These are phyloP conservation scores for Yasuhikotakia modesta DNA, from an alignment of 2,797 vertebrate species.

Conservation along the genomic window DNA sequence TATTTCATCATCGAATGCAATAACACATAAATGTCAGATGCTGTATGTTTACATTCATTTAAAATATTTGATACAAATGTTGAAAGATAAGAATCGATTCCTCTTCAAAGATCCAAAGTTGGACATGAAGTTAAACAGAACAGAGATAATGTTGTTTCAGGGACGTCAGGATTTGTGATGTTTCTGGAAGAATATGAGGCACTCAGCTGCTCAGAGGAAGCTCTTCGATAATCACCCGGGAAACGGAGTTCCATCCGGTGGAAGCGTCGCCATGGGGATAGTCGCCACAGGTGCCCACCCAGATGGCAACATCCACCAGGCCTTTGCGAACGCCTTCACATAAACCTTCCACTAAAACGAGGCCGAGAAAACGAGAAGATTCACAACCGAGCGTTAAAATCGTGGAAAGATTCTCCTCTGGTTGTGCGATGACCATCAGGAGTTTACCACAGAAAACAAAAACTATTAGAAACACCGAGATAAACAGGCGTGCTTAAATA, in stretches of 20 bases:
- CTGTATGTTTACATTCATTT: not conserved
- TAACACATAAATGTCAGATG: too few species aligned
- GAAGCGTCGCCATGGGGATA: conserved; percentile 86
- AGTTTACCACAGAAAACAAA: not conserved
- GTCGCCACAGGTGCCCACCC: conserved; percentile 85
- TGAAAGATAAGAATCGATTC: not conserved
- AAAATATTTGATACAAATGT: not conserved
- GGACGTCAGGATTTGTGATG: not conserved
- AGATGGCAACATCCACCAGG: conserved; percentile 83
- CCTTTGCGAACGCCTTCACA: conserved; percentile 84
- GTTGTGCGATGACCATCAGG: conserved; percentile 3
- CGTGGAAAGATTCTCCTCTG: not conserved
- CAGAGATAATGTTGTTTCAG: not conserved
- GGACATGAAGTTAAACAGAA: not conserved
- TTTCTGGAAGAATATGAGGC: conserved; percentile 67
- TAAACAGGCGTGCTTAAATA: conserved; percentile 16
- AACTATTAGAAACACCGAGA: conserved; percentile 13
- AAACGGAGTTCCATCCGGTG: conserved; percentile 89
- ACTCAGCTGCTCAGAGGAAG: conserved; percentile 65
- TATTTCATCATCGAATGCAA: too few species aligned
- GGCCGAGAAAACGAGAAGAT: not conserved
- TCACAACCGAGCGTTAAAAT: not conserved
- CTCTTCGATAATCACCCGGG: conserved; percentile 87
- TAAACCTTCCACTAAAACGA: conserved; percentile 82
- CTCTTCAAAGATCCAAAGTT: not conserved